These are phyloP conservation scores for Glaucopsyche alexis DNA, from an alignment of 2,888 invertebrate genomes.

Conservation along the genomic window DNA sequence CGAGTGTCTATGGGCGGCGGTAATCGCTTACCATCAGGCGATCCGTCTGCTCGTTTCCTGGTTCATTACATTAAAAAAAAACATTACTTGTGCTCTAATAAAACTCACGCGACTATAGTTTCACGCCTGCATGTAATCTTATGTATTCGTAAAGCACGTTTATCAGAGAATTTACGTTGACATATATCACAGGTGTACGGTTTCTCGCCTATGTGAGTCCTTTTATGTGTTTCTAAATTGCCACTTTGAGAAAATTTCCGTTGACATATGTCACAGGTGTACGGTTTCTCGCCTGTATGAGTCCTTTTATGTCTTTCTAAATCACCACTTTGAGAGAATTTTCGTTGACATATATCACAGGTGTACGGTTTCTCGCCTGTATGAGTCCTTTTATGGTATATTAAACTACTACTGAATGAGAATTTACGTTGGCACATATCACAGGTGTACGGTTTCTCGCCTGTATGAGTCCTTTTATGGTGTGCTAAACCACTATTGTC, in stretches of 20 bases:
- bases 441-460: conserved; percentile 37
- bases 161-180: conserved; percentile 21
- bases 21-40: too few relatives aligned
- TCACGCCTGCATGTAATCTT: conserved; percentile 30
- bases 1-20: too few relatives aligned
- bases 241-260: background rate
- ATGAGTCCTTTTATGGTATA: conserved; percentile 37
- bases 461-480: conserved; percentile 38
- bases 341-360: conserved; percentile 34
- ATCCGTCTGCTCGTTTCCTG: too few relatives aligned
- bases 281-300: background rate
- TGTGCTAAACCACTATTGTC: background rate
- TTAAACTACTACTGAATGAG: conserved; percentile 18
- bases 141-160: conserved; percentile 34
- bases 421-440: conserved; percentile 31
- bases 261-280: conserved; percentile 30
- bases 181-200: conserved; percentile 16
- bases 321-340: background rate
- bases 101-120: too few relatives aligned
- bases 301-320: background rate
- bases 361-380: conserved; percentile 35
- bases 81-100: too few relatives aligned
- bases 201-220: background rate
- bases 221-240: background rate
- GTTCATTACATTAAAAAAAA: too few relatives aligned